phyloP scores from a whole-genome alignment of 2,888 invertebrate genomes.

The Cheilosia urbana region DNA sequence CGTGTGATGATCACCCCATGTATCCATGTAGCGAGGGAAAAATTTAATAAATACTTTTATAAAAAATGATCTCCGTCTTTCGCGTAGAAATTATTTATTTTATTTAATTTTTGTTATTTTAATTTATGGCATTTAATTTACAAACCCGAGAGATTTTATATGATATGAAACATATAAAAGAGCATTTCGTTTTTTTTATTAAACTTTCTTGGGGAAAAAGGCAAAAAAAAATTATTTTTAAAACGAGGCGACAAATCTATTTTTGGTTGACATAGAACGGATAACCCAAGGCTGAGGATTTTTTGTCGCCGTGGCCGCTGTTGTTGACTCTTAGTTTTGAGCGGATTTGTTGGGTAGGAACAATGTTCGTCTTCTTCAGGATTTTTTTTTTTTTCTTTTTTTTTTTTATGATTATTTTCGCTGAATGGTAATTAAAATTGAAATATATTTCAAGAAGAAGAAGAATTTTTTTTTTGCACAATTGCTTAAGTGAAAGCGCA shows the following conservation, averaged over 20 bases:
- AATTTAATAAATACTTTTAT: background rate
- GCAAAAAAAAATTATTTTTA: conserved; percentile 44
- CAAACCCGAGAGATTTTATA: background rate
- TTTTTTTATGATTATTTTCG: conserved; percentile 16
- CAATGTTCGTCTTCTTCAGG: conserved; percentile 11
- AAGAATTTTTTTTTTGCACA: conserved; percentile 22
- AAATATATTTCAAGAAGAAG: conserved; percentile 44
- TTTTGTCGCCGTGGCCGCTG: conserved; percentile 27
- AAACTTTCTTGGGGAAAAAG: conserved; percentile 35
- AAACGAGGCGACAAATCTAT: conserved; percentile 66
- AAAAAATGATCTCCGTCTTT: conserved; percentile 15
- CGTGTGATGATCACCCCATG: conserved; percentile 8
- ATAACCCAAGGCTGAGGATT: conserved; percentile 67
- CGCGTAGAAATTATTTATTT: conserved; percentile 38
- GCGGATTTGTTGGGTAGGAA: conserved; percentile 46
- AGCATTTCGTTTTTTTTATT: conserved; percentile 11
- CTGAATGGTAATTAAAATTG: conserved; percentile 67
- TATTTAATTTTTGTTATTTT: conserved; percentile 28
- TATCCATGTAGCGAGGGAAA: background rate
- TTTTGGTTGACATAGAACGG: conserved; percentile 71
- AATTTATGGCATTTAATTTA: conserved; percentile 44
- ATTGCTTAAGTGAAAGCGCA: conserved; percentile 44
- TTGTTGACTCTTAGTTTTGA: conserved; percentile 40
- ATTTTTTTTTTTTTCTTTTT: conserved; percentile 15
- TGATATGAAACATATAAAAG: background rate